Evolutionary conservation across 2,797 vertebrate genomes (phyloP).

Genomic region (Nannoperca australis): DNA sequence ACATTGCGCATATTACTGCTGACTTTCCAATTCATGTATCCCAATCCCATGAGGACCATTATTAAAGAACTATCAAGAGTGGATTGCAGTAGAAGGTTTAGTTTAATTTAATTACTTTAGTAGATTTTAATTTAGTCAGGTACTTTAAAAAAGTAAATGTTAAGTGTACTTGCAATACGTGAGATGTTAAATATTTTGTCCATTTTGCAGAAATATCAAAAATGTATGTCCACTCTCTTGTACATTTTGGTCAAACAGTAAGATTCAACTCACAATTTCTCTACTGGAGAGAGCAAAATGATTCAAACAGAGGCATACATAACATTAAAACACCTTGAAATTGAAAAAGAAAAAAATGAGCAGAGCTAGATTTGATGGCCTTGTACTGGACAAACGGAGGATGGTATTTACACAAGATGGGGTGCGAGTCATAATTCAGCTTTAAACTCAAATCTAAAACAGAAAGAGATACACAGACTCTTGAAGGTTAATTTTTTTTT

Average conservation of each 20-base stretch:
- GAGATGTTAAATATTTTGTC: neutral
- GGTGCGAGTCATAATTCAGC: slow-evolving; percentile 15
- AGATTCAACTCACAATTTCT: neutral
- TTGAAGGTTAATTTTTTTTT: slow-evolving; percentile 28
- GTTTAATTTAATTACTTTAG: slow-evolving; percentile 13
- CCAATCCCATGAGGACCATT: slow-evolving; percentile 48
- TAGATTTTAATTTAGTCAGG: neutral
- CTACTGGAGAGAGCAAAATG: neutral
- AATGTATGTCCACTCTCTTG: neutral
- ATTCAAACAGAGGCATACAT: neutral
- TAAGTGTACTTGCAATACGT: neutral
- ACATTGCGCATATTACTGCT: slow-evolving; percentile 43
- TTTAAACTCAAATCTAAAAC: slow-evolving; percentile 6
- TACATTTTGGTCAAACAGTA: neutral
- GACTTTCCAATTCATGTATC: slow-evolving; percentile 60
- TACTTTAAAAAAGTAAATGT: neutral
- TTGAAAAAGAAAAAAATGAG: neutral
- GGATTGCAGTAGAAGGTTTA: slow-evolving; percentile 14
- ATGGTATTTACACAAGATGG: neutral
- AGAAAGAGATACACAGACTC: neutral
- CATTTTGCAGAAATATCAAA: neutral
- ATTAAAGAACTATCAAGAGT: slow-evolving; percentile 43
- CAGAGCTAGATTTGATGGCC: neutral
- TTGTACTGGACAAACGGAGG: neutral
- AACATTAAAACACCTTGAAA: neutral